Conservation (phyloP, 2,797 vertebrate species). For the Lutjanus campechanus region DNA sequence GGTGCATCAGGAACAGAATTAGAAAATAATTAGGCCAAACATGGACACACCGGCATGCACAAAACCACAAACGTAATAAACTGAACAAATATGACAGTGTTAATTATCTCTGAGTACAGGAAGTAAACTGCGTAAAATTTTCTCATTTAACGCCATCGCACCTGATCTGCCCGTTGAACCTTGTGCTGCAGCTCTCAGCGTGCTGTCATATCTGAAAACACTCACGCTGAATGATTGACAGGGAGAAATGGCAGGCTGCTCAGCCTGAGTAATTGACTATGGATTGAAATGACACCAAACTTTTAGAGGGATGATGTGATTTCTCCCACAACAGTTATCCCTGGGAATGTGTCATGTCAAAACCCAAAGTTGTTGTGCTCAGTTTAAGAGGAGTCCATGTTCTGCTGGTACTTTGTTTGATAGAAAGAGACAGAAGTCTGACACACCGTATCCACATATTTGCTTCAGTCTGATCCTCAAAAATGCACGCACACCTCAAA, state of each 20-base stretch:
- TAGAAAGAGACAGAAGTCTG: slow-evolving; percentile 25
- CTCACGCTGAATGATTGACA: slow-evolving; percentile 55
- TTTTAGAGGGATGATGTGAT: slow-evolving; percentile 15
- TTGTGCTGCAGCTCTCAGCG: background rate
- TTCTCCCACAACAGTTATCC: slow-evolving; percentile 8
- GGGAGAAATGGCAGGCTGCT: slow-evolving; percentile 45
- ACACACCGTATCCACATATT: slow-evolving; percentile 27
- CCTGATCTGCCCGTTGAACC: slow-evolving; percentile 41
- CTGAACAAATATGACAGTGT: slow-evolving; percentile 19
- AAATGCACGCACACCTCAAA: slow-evolving; percentile 4
- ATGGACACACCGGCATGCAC: background rate
- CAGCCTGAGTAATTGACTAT: slow-evolving; percentile 71
- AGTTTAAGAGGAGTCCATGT: slow-evolving; percentile 12
- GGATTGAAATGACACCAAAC: slow-evolving; percentile 69
- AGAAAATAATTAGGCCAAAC: slow-evolving; percentile 31
- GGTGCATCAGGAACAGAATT: background rate
- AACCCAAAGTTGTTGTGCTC: slow-evolving; percentile 23
- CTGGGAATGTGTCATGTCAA: slow-evolving; percentile 12
- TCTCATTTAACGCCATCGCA: slow-evolving; percentile 44
- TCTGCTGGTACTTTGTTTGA: slow-evolving; percentile 14
- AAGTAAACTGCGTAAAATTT: slow-evolving; percentile 36
- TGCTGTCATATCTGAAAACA: slow-evolving; percentile 42
- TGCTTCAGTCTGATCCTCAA: slow-evolving; percentile 23
- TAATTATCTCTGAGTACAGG: slow-evolving; percentile 40
- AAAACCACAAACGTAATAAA: background rate